These are phyloP conservation scores for Ischnura elegans DNA, from an alignment of 2,888 invertebrate genomes.

Conservation along the genomic window DNA sequence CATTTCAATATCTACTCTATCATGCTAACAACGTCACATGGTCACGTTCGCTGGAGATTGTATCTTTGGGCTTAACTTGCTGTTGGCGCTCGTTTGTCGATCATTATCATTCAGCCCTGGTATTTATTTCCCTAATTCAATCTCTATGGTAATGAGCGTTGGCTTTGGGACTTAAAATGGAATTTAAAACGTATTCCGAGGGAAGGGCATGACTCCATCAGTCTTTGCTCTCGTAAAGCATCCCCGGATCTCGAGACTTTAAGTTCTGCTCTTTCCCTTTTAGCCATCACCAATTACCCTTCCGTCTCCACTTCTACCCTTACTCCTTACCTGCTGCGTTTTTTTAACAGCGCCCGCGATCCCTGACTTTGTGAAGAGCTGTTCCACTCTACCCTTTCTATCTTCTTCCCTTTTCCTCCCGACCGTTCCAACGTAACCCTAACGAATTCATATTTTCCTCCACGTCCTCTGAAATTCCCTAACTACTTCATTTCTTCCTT, in stretches of 20 bases:
- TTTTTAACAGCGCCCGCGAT: not conserved
- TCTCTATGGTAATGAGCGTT: slow-evolving; percentile 5
- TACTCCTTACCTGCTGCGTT: not conserved
- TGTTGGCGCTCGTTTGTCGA: not conserved
- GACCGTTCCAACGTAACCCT: not conserved
- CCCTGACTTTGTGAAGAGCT: not conserved
- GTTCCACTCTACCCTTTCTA: not conserved
- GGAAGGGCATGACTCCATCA: not conserved
- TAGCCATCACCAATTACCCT: not conserved
- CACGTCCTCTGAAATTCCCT: not conserved
- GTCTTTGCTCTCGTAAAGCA: not conserved
- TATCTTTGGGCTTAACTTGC: not conserved
- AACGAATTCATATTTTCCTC: slow-evolving; percentile 27
- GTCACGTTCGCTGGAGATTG: too few species aligned
- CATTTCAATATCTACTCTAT: too few species aligned
- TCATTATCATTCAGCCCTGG: not conserved
- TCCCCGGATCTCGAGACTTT: not conserved
- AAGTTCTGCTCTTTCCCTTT: not conserved
- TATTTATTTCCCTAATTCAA: slow-evolving; percentile 21
- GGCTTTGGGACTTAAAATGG: not conserved
- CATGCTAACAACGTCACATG: too few species aligned
- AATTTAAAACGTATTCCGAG: not conserved
- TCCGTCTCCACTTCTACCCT: not conserved
- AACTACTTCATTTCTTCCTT: not conserved
- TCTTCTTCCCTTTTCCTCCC: not conserved